Evolutionary conservation across 2,888 invertebrate species (phyloP).

Genomic region (Strigamia transsilvanica): DNA sequence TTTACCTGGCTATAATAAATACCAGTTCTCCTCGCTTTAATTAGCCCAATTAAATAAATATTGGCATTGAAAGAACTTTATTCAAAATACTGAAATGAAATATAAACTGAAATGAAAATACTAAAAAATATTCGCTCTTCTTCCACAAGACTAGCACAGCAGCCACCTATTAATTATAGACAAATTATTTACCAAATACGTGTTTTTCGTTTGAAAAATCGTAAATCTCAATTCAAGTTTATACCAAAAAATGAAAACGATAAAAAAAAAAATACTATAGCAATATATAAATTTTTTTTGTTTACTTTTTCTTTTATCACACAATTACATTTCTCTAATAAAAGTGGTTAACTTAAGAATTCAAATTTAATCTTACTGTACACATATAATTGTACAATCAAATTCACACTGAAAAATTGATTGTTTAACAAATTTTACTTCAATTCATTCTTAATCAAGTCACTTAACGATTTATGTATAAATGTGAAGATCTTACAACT

Average conservation of each 20-base stretch:
- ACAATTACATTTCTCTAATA: slow-evolving; percentile 29
- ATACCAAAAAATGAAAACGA: background rate
- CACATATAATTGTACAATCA: slow-evolving; percentile 19
- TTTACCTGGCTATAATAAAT: too few relatives aligned
- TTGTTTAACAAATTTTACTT: background rate
- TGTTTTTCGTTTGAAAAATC: background rate
- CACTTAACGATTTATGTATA: slow-evolving; percentile 15
- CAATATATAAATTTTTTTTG: slow-evolving; percentile 6
- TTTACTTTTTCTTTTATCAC: slow-evolving; percentile 16
- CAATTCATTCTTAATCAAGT: background rate
- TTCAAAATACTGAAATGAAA: background rate
- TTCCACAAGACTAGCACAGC: background rate
- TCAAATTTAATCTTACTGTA: slow-evolving; percentile 14
- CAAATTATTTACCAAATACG: background rate
- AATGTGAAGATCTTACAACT: slow-evolving; percentile 26
- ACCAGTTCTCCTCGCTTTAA: too few relatives aligned
- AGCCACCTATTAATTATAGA: background rate
- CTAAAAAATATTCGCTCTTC: background rate
- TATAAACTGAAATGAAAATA: background rate
- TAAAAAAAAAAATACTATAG: background rate
- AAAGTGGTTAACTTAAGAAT: slow-evolving; percentile 13
- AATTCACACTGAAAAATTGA: slow-evolving; percentile 32
- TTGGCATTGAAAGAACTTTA: slow-evolving; percentile 7
- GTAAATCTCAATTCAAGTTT: background rate
- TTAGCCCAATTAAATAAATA: background rate